Evolutionary conservation across 2,888 invertebrate genomes (phyloP), one percentile per base, ranked within the genome.

Genomic region (Auanema sp.): DNA sequence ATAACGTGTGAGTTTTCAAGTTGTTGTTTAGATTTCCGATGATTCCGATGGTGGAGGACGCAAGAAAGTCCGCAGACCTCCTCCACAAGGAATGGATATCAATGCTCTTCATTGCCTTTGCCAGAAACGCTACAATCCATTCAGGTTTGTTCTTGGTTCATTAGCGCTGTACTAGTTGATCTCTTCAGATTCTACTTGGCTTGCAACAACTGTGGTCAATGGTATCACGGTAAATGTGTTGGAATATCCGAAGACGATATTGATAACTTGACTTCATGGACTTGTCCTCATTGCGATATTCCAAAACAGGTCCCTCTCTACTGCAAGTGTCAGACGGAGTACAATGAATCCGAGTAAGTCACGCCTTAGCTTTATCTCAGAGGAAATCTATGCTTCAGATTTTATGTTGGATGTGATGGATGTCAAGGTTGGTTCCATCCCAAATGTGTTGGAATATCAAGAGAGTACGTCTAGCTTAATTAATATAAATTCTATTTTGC

Each of bases 381-480:
- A 43, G 33, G 16, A 12, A 6, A 47, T n/a, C 8, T 14, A 8
- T 10, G 21, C 25, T 87, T 47, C 84, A 93, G 93, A 85, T 97
- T 97, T 88, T 98, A 97, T 86, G 95, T 98, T 83, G 96, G 95
- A 84, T 98, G 98, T 85, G 98, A 98, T 87, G 90, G 91, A 71
- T 98, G 98, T 85, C 93, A 96, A 85, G 96, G 94, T 86, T 98
- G 98, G 98, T 97, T 95, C 87, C 97, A 97, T 85, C 96, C 96
- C 8, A 89, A 92, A 64, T 97, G 97, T 86, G 96, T 97, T 51
- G 96, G 96, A 44, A 79, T 72, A 14, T 83, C 85, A 21, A 83
- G 84, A 42, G 81, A 84, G 76, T 77, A 71, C 47, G 85, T 61
- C 24, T 23, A 43, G 41, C 21, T 23, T 40, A n/a, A n/a, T 43